These are phyloP conservation scores for Leucopternis melanops DNA, from an alignment of 2,113 vertebrate species.

Conservation along the genomic window DNA sequence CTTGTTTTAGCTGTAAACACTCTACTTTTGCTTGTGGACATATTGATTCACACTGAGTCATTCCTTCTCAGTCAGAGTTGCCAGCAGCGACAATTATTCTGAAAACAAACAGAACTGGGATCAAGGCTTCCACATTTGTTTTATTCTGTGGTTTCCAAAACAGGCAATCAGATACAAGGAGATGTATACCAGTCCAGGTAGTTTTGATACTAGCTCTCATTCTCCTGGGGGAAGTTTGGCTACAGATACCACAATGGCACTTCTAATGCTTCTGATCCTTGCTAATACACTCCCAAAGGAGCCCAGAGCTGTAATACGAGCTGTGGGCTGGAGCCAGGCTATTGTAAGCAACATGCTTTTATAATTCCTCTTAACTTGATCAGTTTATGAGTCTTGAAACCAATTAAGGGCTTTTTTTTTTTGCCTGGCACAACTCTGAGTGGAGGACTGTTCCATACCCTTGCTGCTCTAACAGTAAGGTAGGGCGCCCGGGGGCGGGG, in stretches of 20 bases:
- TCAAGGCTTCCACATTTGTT: neutral
- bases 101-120: slow-evolving; percentile 17
- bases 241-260: neutral
- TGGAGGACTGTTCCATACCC: neutral
- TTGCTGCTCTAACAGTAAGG: neutral
- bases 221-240: neutral
- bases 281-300: neutral
- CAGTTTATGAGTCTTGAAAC: neutral
- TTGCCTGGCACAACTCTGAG: neutral
- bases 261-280: neutral
- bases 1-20: slow-evolving; percentile 10
- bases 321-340: neutral
- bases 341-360: neutral
- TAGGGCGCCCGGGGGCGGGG: too few relatives aligned
- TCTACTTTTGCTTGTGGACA: slow-evolving; percentile 18
- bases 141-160: neutral
- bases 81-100: neutral
- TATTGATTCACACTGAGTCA: slow-evolving; percentile 45
- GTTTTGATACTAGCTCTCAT: neutral
- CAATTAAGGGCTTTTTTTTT: neutral
- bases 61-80: slow-evolving; percentile 18
- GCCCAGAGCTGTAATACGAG: neutral
- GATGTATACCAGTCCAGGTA: neutral
- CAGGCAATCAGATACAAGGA: neutral
- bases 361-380: neutral